These are phyloP conservation scores for Aegypius monachus DNA, from an alignment of 2,113 vertebrate genomes.

Conservation along the genomic window DNA sequence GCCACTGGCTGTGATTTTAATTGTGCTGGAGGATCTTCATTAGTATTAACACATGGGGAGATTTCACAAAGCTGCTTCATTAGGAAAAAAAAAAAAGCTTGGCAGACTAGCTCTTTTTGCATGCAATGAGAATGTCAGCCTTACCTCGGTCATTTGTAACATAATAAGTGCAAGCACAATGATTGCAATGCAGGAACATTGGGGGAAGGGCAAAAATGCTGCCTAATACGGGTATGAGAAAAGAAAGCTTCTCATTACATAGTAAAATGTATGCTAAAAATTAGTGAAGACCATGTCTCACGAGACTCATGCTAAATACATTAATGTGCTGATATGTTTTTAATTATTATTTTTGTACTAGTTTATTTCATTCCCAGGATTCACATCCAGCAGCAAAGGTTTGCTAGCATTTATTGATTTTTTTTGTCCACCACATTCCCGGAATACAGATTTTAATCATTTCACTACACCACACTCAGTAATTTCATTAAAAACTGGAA, in stretches of 20 bases:
- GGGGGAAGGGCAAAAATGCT: conserved; percentile 89
- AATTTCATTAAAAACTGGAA: conserved; percentile 96
- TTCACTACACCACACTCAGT: conserved; percentile 83
- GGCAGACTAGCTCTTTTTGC: conserved; percentile 87
- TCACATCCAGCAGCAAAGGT: conserved; percentile 80
- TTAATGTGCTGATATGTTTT: conserved; percentile 87
- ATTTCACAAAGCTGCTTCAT: conserved; percentile 87
- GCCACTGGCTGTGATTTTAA: conserved; percentile 84
- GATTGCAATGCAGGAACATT: conserved; percentile 83
- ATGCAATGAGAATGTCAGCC: conserved; percentile 91
- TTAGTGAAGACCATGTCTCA: conserved; percentile 83
- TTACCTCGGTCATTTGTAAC: conserved; percentile 98
- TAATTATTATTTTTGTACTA: conserved; percentile 90
- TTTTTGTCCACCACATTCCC: conserved; percentile 85
- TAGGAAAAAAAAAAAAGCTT: conserved; percentile 77
- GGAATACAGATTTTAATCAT: conserved; percentile 98
- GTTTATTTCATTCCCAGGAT: conserved; percentile 78
- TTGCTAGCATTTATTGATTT: conserved; percentile 87
- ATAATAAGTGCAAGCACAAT: conserved; percentile 96
- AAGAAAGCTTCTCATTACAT: conserved; percentile 86
- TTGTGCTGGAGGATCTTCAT: conserved; percentile 96
- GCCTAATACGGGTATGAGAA: conserved; percentile 82
- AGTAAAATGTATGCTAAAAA: conserved; percentile 92
- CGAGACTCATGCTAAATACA: conserved; percentile 86
- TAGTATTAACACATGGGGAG: conserved; percentile 87